Percentiles rank a stretch among this genome's conserved stretches.
Conservation (phyloP, 2,888 invertebrate species). For the Scotopteryx bipunctaria region DNA sequence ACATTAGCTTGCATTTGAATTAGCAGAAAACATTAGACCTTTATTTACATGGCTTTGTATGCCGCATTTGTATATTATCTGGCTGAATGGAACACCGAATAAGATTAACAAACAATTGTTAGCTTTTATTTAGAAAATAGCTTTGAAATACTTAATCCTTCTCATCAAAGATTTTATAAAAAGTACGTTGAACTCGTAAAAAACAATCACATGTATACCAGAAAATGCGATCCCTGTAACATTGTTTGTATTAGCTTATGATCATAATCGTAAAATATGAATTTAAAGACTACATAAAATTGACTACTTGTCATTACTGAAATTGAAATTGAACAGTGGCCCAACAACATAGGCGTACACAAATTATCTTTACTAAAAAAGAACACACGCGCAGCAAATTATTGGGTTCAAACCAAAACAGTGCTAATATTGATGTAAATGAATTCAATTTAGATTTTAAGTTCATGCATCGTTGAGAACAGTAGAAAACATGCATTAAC, state of each 20-base stretch:
- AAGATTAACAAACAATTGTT: conserved; percentile 19
- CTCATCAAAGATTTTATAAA: neutral
- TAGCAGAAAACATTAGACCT: conserved; percentile 46
- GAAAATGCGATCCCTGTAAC: too few relatives aligned
- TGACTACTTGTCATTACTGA: conserved; percentile 8
- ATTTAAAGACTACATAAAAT: neutral
- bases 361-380: conserved; percentile 37
- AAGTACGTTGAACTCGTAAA: neutral
- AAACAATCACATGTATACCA: too few relatives aligned
- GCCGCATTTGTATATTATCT: conserved; percentile 34
- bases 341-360: neutral
- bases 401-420: conserved; percentile 36
- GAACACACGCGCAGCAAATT: conserved; percentile 28
- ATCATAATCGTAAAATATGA: neutral
- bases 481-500: conserved; percentile 1
- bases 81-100: conserved; percentile 26
- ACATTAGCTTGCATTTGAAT: conserved; percentile 40
- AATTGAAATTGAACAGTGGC: conserved; percentile 26
- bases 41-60: conserved; percentile 39
- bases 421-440: conserved; percentile 29
- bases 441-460: conserved; percentile 20
- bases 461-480: neutral
- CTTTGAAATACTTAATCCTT: conserved; percentile 4
- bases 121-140: conserved; percentile 11
- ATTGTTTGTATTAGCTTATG: neutral